phyloP scores from a whole-genome alignment of 2,797 vertebrate genomes.

The Pangasius larnaudii region DNA sequence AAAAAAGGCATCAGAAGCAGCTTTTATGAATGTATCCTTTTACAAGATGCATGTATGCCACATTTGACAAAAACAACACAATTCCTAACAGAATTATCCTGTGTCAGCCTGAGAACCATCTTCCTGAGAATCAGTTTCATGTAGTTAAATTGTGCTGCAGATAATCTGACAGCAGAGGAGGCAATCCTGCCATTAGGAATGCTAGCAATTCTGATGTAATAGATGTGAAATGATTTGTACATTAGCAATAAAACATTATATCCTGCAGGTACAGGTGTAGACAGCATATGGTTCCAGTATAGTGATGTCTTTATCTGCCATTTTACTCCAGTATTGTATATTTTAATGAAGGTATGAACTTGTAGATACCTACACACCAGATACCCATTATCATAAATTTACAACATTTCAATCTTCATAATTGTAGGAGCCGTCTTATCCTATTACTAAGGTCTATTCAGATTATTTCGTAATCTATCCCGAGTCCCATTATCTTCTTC shows the following conservation, averaged over 20 bases:
- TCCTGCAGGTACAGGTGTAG: not conserved
- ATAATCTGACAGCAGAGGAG: conserved; percentile 5
- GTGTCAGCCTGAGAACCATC: not conserved
- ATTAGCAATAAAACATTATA: conserved; percentile 23
- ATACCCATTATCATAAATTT: not conserved
- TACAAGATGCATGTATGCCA: not conserved
- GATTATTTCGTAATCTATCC: not conserved
- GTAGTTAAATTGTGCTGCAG: conserved; percentile 16
- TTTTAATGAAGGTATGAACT: not conserved
- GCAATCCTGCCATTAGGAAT: not conserved
- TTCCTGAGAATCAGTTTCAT: conserved; percentile 15
- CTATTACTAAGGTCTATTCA: not conserved
- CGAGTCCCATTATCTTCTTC: not conserved
- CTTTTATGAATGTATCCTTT: not conserved
- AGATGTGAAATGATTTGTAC: conserved; percentile 23
- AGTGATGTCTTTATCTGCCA: not conserved
- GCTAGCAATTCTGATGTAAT: conserved; percentile 7
- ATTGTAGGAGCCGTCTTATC: not conserved
- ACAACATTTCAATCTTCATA: not conserved
- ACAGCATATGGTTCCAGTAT: not conserved
- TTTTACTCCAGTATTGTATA: not conserved
- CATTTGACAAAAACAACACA: not conserved
- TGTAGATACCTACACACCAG: not conserved
- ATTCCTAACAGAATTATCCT: not conserved
- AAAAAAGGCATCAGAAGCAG: conserved; percentile 3